Conservation (phyloP, 2,888 invertebrate species). For the Polymixis lichenea region DNA sequence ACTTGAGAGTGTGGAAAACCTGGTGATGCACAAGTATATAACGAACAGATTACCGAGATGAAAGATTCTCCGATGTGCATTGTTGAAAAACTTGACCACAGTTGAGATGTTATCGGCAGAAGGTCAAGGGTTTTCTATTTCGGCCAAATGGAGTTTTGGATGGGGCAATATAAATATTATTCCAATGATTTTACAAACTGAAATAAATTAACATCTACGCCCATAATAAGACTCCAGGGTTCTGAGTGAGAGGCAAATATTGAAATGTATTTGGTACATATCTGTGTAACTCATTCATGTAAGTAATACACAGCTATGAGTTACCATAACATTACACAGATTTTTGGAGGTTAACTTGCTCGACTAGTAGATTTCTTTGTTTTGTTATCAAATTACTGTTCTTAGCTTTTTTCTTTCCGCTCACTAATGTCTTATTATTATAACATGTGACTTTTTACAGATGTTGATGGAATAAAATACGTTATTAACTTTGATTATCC, state of each 20-base stretch:
- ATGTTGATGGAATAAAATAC: slow-evolving; percentile 98
- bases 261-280: slow-evolving; percentile 81
- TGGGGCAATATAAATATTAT: slow-evolving; percentile 80
- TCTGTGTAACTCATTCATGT: slow-evolving; percentile 89
- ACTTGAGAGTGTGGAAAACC: slow-evolving; percentile 90
- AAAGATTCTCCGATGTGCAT: slow-evolving; percentile 81
- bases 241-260: slow-evolving; percentile 90
- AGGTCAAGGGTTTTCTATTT: slow-evolving; percentile 91
- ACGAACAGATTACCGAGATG: slow-evolving; percentile 66
- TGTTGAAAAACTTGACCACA: slow-evolving; percentile 90
- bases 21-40: slow-evolving; percentile 87
- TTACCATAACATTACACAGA: slow-evolving; percentile 79
- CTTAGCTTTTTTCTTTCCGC: slow-evolving; percentile 34
- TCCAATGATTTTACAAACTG: slow-evolving; percentile 67
- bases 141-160: slow-evolving; percentile 89
- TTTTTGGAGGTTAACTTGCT: slow-evolving; percentile 59
- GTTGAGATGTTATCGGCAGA: slow-evolving; percentile 84
- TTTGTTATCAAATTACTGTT: slow-evolving; percentile 52
- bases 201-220: slow-evolving; percentile 75
- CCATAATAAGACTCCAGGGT: slow-evolving; percentile 89
- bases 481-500: slow-evolving; percentile 99
- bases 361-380: slow-evolving; percentile 45
- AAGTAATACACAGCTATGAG: slow-evolving; percentile 86
- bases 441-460: slow-evolving; percentile 88
- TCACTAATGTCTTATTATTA: slow-evolving; percentile 51